These are phyloP conservation scores for Calidris pugnax DNA, from an alignment of 2,113 vertebrate species.

Conservation along the genomic window DNA sequence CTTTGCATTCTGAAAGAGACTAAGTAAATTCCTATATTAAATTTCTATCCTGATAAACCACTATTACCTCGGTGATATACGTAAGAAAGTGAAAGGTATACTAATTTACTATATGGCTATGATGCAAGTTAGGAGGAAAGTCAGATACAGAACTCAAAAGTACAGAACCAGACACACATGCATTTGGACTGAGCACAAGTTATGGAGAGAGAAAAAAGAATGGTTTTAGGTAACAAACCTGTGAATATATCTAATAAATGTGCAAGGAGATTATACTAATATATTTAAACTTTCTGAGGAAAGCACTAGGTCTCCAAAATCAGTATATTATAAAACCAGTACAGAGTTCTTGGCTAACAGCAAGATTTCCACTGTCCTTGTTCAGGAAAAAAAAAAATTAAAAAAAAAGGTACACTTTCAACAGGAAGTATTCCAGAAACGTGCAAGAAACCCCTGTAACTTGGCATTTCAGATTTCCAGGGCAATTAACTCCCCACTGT, in stretches of 20 bases:
- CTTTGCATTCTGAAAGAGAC: neutral
- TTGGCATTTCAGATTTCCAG: slow-evolving; percentile 47
- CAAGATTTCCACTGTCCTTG: neutral
- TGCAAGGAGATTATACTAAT: neutral
- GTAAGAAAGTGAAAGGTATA: neutral
- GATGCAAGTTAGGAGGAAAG: neutral
- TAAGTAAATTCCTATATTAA: neutral
- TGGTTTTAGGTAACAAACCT: neutral
- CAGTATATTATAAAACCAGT: neutral
- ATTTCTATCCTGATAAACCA: neutral
- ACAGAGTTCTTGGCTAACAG: neutral
- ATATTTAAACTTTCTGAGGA: neutral
- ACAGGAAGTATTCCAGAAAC: neutral
- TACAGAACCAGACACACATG: neutral
- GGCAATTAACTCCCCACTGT: slow-evolving; percentile 58
- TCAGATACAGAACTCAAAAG: neutral
- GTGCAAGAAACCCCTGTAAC: neutral
- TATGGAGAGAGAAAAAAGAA: neutral
- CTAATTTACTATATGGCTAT: neutral
- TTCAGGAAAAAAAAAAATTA: fast-evolving
- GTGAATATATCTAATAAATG: neutral
- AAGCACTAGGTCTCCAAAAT: neutral
- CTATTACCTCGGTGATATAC: neutral
- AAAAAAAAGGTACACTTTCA: neutral
- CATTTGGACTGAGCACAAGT: neutral